These are phyloP conservation scores for Paralvinella palmiformis DNA, from an alignment of 1,140 invertebrate genomes.

Conservation along the genomic window DNA sequence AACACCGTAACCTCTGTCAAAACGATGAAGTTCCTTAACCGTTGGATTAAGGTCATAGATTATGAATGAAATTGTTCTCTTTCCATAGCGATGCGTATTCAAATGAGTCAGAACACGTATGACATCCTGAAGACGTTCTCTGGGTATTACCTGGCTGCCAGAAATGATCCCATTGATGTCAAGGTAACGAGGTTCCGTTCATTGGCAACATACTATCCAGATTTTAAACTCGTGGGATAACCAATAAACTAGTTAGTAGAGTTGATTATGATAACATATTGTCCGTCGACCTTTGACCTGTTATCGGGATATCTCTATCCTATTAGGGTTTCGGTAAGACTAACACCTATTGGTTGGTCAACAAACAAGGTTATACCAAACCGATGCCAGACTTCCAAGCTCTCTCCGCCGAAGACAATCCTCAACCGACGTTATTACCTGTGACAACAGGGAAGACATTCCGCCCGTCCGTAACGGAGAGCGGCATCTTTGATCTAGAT, in stretches of 20 bases:
- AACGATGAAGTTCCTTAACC: too few species aligned
- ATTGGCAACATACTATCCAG: background rate
- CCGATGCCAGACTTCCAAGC: slow-evolving; percentile 1
- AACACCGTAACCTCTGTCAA: too few species aligned
- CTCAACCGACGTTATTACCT: background rate
- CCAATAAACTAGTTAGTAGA: background rate
- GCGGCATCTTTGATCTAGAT: too few species aligned
- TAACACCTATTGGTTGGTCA: slow-evolving; percentile 9
- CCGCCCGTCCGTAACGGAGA: too few species aligned
- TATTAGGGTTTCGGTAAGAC: slow-evolving; percentile 8
- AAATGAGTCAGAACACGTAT: slow-evolving; percentile 53
- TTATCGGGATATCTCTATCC: background rate
- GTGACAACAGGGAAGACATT: slow-evolving; percentile 5
- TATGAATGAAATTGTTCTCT: too few species aligned
- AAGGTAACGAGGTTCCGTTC: slow-evolving; percentile 53
- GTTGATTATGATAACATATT: background rate
- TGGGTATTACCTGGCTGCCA: slow-evolving; percentile 69
- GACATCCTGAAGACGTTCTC: slow-evolving; percentile 66
- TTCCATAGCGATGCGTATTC: slow-evolving; percentile 19
- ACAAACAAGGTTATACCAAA: background rate
- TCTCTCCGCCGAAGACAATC: background rate
- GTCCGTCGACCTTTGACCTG: background rate
- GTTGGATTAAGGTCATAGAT: too few species aligned
- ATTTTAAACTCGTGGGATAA: background rate
- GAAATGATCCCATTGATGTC: slow-evolving; percentile 69